These are phyloP conservation scores for Gerris lacustris DNA, from an alignment of 2,888 invertebrate species.

Conservation along the genomic window DNA sequence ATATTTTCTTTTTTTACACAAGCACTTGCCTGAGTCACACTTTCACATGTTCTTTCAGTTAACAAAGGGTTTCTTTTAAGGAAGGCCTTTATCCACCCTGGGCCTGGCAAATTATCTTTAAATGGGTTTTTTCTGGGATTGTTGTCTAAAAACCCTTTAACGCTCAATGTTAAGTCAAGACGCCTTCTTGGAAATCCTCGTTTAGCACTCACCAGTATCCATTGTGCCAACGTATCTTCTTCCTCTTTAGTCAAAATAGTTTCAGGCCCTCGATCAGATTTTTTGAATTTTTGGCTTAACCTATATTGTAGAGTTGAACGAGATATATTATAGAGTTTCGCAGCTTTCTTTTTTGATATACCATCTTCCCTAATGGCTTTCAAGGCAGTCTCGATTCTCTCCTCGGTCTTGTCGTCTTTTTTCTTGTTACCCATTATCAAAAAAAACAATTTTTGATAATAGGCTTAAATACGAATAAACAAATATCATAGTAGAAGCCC, in stretches of 20 bases:
- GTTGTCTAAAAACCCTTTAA: slow-evolving; percentile 9
- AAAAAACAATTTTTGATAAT: too few relatives aligned
- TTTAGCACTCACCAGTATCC: slow-evolving; percentile 14
- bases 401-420: too few relatives aligned
- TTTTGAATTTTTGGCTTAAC: slow-evolving; percentile 11
- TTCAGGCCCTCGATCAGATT: background rate
- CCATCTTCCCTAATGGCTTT: too few relatives aligned
- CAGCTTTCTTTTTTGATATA: background rate
- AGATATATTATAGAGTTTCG: slow-evolving; percentile 11
- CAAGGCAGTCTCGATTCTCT: too few relatives aligned
- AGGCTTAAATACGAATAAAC: too few relatives aligned
- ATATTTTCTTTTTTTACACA: slow-evolving; percentile 22
- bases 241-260: slow-evolving; percentile 11
- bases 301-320: slow-evolving; percentile 13
- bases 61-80: slow-evolving; percentile 23
- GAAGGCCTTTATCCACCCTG: slow-evolving; percentile 25
- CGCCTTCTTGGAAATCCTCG: slow-evolving; percentile 13
- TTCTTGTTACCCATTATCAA: too few relatives aligned
- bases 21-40: slow-evolving; percentile 23
- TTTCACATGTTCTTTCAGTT: slow-evolving; percentile 21
- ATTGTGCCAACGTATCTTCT: slow-evolving; percentile 2
- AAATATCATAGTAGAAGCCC: too few relatives aligned
- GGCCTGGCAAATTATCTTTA: slow-evolving; percentile 25
- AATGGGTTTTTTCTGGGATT: slow-evolving; percentile 21
- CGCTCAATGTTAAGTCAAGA: slow-evolving; percentile 10